Evolutionary conservation across 2,797 vertebrate genomes (phyloP), one percentile per base, ranked within the genome.

Genomic region (Lophotriccus pileatus): DNA sequence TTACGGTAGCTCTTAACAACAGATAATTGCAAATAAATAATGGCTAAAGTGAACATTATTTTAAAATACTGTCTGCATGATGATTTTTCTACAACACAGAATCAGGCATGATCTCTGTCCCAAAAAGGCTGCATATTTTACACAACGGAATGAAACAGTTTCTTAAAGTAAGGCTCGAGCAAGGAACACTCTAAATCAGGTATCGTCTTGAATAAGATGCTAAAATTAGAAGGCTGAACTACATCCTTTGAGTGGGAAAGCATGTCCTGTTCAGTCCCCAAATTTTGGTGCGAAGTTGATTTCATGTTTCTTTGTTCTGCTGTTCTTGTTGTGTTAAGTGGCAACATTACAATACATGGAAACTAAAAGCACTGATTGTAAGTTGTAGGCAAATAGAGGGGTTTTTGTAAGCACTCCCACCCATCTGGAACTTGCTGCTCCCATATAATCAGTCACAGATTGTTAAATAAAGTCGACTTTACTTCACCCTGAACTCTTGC

Each of bases 381-480:
- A 95, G 83, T 91, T 90, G 89, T 79, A 90, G 74, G 76, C 89
- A 95, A 97, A 93, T 92, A 96, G 80, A 91, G 83, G 70, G 73
- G 41, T 24, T 94, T 96, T 92, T 93, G 70, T 87, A 64, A 94
- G 93, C 77, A 66, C 91, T 97, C 96, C 95, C 91, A 96, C 94
- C 95, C 93, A 89, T 95, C 91, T 97, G 91, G 93, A 94, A 95
- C 80, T 97, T 94, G 94, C 95, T 94, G 74, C 94, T 96, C 95
- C 95, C 87, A 96, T 96, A 86, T 94, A 96, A 97, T 97, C 93
- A 96, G 93, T 93, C 83, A 90, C 93, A 97, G 91, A 91, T 91
- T 96, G 93, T 90, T 94, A 95, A 96, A 96, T 95, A 74, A 94
- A 94, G 85, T 91, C 70, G 63, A 82, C 87, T 94, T 91, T 58